Evolutionary conservation across 2,113 vertebrate species (phyloP), one percentile per base, ranked within the genome.

Genomic region (Mastomys coucha): DNA sequence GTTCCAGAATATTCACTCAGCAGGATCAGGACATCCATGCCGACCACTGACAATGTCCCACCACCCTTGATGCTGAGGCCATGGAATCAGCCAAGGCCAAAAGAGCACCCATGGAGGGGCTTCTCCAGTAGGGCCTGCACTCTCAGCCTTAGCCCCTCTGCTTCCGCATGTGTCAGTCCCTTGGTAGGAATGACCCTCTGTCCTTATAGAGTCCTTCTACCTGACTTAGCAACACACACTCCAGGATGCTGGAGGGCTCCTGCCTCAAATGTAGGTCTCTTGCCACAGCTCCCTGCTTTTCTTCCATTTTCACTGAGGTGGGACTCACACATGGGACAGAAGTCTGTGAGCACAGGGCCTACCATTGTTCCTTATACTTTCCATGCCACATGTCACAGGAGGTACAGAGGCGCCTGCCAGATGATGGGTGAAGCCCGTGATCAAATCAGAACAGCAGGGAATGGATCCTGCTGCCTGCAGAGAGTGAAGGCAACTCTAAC

Each of bases 261-360:
- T 6, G 39, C n/a, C 72, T 77, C 45, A 58, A 31, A 28, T 14
- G 69, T 24, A 31, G 22, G 67, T 39, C 67, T n/a, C 36, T 13
- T 0, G 56, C 33, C 7, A 5, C 2, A 8, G 22, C 65, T 16
- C 28, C 10, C 1, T 0, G 5, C 0, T 0, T 5, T 12, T 19
- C 72, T 73, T n/a, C 16, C 20, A 13, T 1, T 1, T 17, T 58
- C 39, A 2, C 0, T 11, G 69, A 12, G 51, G 28, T 16, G 13
- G 3, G 89, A 1, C 49, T n/a, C 9, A 1, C 19, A 2, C 1
- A 1, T 1, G 0, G 70, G 39, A 19, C 49, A 0, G 7, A 39
- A 53, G 39, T 8, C 51, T 5, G 0, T 0, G 9, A 39, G 10
- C 2, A 0, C 69, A 51, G 87, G 51, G 42, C 58, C 22, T 2